Evolutionary conservation across 2,888 invertebrate genomes (phyloP).

Genomic region (Xiphydria camelus): DNA sequence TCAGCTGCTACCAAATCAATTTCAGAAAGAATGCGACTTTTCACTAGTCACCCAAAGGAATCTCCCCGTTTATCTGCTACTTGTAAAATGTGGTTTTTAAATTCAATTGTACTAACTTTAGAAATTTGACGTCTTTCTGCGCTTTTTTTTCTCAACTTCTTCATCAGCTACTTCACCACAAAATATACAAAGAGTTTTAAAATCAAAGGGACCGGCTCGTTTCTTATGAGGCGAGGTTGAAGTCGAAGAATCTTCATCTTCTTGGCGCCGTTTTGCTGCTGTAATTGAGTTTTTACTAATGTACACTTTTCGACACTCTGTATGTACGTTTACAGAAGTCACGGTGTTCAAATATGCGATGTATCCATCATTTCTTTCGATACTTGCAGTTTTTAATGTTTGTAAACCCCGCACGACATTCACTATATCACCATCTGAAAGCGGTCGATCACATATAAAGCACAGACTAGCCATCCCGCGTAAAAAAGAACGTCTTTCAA

Average conservation of each 20-base stretch:
- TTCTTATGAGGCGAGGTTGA: conserved; percentile 21
- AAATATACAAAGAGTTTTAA: conserved; percentile 44
- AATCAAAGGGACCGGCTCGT: conserved; percentile 31
- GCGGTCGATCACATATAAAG: too few species aligned
- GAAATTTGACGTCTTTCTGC: conserved; percentile 41
- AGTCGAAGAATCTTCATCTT: conserved; percentile 18
- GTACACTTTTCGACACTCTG: conserved; percentile 21
- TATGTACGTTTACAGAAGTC: conserved; percentile 26
- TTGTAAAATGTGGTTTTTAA: conserved; percentile 46
- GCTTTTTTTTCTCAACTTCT: conserved; percentile 25
- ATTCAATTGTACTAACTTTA: conserved; percentile 43
- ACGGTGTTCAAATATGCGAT: conserved; percentile 25
- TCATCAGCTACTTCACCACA: conserved; percentile 45
- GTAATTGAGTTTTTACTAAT: conserved; percentile 18
- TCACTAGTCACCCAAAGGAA: conserved; percentile 41
- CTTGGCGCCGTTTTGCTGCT: conserved; percentile 21
- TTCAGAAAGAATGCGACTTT: conserved; percentile 35
- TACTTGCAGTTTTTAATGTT: conserved; percentile 26
- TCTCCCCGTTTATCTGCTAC: conserved; percentile 42
- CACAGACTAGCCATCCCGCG: too few species aligned
- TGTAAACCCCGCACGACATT: conserved; percentile 25
- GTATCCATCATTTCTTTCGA: conserved; percentile 26
- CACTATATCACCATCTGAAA: too few species aligned
- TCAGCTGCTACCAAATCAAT: conserved; percentile 40
- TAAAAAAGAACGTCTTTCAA: too few species aligned